Evolutionary conservation across 2,888 invertebrate species (phyloP), one percentile per base, ranked within the genome.

Genomic region (Phortica okadai): DNA sequence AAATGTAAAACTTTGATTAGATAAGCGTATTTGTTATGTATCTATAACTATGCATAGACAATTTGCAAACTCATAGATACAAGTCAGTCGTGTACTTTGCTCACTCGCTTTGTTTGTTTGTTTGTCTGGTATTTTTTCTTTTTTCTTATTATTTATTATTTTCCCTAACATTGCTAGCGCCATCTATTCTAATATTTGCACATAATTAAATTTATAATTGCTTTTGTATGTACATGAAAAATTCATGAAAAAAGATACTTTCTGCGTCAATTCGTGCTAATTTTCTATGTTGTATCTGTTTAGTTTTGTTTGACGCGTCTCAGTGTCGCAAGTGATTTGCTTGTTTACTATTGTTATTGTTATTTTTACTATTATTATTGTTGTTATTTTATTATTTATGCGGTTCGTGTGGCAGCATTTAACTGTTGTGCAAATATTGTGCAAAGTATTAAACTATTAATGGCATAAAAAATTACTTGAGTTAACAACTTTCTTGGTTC

Each of bases 1-100:
- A 82, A 82, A 75, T 74, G 79, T 58, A 74, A 56, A 73, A 78
- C 54, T 77, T 80, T 74, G 87, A 85, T 85, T 77, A 85, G 86
- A 87, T 85, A 85, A 73, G 56, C 41, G 14, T 42, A 66, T 66
- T 66, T 14, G 41, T 33, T 33, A 5, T 33, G 41, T 42, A 42
- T 66, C 21, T 50, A 50, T 50, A 50, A 50, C 50, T 50, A 50
- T 50, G 50, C 14, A 11, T 6, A 50, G 8, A 50, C 8, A 50
- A 50, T 50, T 50, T 50, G 50, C 50, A 14, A 50, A 50, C 50
- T 50, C 50, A 50, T 50, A 50, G 50, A 50, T 14, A 50, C 50
- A 50, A 66, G 5, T 7, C 42, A 66, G 14, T 41, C 25, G 10
- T 62, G 62, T 62, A 62, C 62, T 62, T 62, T 25, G 62, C 62